Percentiles rank a stretch among this genome's conserved stretches.
Evolutionary conservation across 2,797 vertebrate genomes (phyloP).

Genomic region (Pachyuromys duprasi): DNA sequence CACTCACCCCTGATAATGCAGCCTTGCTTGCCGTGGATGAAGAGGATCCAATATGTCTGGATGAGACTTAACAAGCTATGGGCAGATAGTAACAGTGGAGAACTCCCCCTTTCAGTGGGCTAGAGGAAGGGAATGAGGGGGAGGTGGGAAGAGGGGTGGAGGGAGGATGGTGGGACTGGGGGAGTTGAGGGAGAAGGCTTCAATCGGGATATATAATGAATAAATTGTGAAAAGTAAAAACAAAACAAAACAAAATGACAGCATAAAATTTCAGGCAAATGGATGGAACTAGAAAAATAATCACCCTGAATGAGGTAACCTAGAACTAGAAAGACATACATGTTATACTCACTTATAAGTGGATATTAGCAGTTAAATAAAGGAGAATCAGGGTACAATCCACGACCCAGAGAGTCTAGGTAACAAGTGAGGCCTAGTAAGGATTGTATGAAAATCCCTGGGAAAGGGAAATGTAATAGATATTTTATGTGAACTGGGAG

Average conservation of each 20-base stretch:
- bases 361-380: not conserved
- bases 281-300: not conserved
- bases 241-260: not conserved
- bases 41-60: too few relatives aligned
- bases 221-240: too few relatives aligned
- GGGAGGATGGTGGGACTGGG: too few relatives aligned
- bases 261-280: not conserved
- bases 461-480: not conserved
- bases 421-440: not conserved
- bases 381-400: not conserved
- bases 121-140: too few relatives aligned
- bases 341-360: not conserved
- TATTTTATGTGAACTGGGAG: not conserved
- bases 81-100: too few relatives aligned
- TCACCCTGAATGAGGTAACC: not conserved
- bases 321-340: not conserved
- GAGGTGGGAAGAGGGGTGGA: too few relatives aligned
- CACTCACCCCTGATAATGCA: too few relatives aligned
- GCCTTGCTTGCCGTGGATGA: too few relatives aligned
- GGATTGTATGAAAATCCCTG: not conserved
- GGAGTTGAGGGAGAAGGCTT: too few relatives aligned
- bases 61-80: too few relatives aligned
- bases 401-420: not conserved
- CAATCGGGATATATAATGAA: too few relatives aligned
- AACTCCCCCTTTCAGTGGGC: too few relatives aligned